These are phyloP conservation scores for Boleophthalmus pectinirostris DNA, from an alignment of 2,113 vertebrate genomes.

Conservation along the genomic window DNA sequence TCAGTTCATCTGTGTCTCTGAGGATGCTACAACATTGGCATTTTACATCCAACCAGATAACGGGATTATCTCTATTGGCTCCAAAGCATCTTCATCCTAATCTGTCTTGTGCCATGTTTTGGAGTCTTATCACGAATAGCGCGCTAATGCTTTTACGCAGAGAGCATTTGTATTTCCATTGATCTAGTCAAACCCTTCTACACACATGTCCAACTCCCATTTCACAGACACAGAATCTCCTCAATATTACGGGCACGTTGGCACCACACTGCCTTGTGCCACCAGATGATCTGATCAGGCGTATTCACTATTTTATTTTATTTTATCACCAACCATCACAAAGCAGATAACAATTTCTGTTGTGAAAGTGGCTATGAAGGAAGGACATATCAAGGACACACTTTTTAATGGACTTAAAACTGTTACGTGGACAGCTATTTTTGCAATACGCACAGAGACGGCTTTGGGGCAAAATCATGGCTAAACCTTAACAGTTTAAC, in stretches of 20 bases:
- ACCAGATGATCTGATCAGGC: slow-evolving; percentile 26
- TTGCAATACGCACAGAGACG: neutral
- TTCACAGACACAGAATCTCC: slow-evolving; percentile 17
- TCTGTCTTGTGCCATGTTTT: slow-evolving; percentile 54
- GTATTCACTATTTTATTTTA: slow-evolving; percentile 11
- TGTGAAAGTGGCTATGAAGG: slow-evolving; percentile 65
- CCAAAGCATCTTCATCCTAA: slow-evolving; percentile 49
- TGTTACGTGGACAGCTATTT: slow-evolving; percentile 5
- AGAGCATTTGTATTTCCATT: slow-evolving; percentile 46
- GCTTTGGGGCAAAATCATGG: neutral
- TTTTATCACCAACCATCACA: slow-evolving; percentile 2
- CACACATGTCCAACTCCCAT: slow-evolving; percentile 21
- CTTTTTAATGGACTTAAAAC: slow-evolving; percentile 21
- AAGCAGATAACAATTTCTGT: slow-evolving; percentile 8
- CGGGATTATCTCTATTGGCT: slow-evolving; percentile 60
- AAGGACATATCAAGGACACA: slow-evolving; percentile 77
- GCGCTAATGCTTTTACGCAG: slow-evolving; percentile 63
- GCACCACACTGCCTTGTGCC: slow-evolving; percentile 18
- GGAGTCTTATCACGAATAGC: slow-evolving; percentile 50
- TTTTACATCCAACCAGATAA: slow-evolving; percentile 63
- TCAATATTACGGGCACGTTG: slow-evolving; percentile 55
- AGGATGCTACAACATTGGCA: slow-evolving; percentile 57
- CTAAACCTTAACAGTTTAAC: neutral
- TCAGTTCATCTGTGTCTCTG: slow-evolving; percentile 64
- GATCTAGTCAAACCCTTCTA: slow-evolving; percentile 26